These are phyloP conservation scores for Plebejus anna DNA, from an alignment of 2,888 invertebrate species.

Conservation along the genomic window DNA sequence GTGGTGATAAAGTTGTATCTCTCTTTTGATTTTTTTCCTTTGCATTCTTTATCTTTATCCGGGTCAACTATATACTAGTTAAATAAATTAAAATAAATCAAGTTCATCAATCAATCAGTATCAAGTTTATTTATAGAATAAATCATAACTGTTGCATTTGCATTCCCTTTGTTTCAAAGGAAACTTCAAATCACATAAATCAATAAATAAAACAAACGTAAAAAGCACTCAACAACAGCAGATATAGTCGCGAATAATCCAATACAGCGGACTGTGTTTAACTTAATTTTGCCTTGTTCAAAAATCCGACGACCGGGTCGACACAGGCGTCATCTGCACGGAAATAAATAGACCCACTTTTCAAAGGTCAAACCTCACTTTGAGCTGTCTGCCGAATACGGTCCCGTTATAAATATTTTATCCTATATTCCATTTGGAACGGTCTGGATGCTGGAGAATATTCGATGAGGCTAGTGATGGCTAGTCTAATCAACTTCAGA, in stretches of 20 bases:
- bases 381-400: conserved; percentile 36
- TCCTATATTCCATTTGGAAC: conserved; percentile 38
- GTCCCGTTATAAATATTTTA: conserved; percentile 40
- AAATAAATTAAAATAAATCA: neutral
- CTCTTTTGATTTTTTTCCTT: no score
- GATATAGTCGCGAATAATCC: conserved; percentile 27
- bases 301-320: conserved; percentile 31
- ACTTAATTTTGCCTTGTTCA: conserved; percentile 33
- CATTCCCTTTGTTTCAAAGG: neutral
- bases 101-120: neutral
- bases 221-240: conserved; percentile 4
- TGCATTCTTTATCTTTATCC: no score
- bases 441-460: conserved; percentile 35
- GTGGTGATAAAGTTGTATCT: no score
- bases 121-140: neutral
- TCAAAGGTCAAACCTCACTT: conserved; percentile 37
- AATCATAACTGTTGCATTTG: neutral
- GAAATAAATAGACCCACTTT: conserved; percentile 37
- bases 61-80: no score
- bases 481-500: conserved; percentile 32
- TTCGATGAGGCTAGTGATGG: conserved; percentile 34
- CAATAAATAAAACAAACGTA: neutral
- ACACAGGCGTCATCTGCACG: conserved; percentile 35
- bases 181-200: neutral
- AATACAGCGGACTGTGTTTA: conserved; percentile 31